These are phyloP conservation scores for Xiphydria camelus DNA, from an alignment of 2,888 invertebrate species.

Conservation along the genomic window DNA sequence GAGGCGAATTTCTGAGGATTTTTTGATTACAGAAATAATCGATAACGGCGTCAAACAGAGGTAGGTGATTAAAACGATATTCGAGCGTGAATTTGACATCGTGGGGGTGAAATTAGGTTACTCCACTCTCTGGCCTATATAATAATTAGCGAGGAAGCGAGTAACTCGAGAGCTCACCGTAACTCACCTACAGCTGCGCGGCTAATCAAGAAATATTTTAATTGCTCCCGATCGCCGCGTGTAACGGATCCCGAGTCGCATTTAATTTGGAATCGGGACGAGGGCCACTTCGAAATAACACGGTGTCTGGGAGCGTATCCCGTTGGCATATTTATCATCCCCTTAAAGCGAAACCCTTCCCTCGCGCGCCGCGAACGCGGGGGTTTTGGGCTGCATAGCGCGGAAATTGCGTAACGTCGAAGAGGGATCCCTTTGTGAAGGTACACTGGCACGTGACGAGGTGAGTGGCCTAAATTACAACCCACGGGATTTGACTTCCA, in stretches of 20 bases:
- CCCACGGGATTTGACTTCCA: neutral
- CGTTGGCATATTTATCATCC: constrained; percentile 8
- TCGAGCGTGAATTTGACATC: too few species aligned
- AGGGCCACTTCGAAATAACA: neutral
- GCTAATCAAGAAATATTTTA: constrained; percentile 2
- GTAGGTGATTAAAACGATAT: too few species aligned
- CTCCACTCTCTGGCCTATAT: too few species aligned
- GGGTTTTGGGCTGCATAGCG: constrained; percentile 1
- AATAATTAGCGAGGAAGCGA: too few species aligned
- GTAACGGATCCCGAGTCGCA: neutral
- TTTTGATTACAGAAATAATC: too few species aligned
- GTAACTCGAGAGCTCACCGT: too few species aligned
- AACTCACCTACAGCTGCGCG: too few species aligned
- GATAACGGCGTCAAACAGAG: too few species aligned
- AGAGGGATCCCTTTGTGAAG: neutral
- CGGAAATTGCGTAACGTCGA: neutral
- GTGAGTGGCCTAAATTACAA: constrained; percentile 1
- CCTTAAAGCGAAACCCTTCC: constrained; percentile 12
- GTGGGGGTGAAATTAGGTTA: too few species aligned
- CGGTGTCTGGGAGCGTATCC: neutral
- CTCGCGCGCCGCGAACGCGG: neutral
- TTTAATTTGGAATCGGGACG: neutral
- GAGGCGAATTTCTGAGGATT: too few species aligned
- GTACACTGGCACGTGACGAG: neutral
- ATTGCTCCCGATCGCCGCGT: neutral